Evolutionary conservation across 1,140 invertebrate species (phyloP).

Genomic region (Helicoverpa armigera): DNA sequence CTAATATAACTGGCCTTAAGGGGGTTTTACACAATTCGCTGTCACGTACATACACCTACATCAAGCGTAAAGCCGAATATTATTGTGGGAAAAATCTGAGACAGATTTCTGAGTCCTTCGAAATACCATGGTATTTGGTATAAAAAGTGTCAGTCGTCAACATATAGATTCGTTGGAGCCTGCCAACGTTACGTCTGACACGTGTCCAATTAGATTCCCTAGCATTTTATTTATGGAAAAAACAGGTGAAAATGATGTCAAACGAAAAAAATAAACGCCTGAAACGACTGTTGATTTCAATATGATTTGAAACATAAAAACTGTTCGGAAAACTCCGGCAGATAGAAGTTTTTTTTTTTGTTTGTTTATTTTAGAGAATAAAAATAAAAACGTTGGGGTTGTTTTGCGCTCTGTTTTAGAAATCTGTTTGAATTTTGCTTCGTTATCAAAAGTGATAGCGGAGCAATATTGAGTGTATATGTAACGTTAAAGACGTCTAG

Average conservation of each 20-base stretch:
- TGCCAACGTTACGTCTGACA: constrained; percentile 51
- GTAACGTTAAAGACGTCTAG: constrained; percentile 14
- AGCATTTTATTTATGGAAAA: constrained; percentile 37
- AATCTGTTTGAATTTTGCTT: neutral
- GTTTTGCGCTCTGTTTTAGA: no score
- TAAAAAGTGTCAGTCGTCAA: constrained; percentile 45
- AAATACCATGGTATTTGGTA: neutral
- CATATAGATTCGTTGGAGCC: constrained; percentile 43
- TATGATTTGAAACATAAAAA: constrained; percentile 9
- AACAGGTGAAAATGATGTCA: constrained; percentile 48
- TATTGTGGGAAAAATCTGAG: constrained; percentile 22
- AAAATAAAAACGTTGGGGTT: neutral
- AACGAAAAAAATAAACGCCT: constrained; percentile 24
- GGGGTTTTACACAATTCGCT: constrained; percentile 24
- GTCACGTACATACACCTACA: constrained; percentile 19
- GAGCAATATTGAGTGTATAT: no score
- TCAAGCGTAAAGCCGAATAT: constrained; percentile 21
- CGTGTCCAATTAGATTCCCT: constrained; percentile 53
- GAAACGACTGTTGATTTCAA: constrained; percentile 24
- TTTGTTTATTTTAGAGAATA: neutral
- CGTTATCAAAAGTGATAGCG: neutral
- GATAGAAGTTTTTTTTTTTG: constrained; percentile 5
- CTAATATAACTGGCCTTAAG: constrained; percentile 31
- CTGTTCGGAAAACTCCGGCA: neutral
- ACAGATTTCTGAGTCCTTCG: neutral